Evolutionary conservation across 2,888 invertebrate species (phyloP), one percentile per base, ranked within the genome.

Genomic region (Catocala fraxini): DNA sequence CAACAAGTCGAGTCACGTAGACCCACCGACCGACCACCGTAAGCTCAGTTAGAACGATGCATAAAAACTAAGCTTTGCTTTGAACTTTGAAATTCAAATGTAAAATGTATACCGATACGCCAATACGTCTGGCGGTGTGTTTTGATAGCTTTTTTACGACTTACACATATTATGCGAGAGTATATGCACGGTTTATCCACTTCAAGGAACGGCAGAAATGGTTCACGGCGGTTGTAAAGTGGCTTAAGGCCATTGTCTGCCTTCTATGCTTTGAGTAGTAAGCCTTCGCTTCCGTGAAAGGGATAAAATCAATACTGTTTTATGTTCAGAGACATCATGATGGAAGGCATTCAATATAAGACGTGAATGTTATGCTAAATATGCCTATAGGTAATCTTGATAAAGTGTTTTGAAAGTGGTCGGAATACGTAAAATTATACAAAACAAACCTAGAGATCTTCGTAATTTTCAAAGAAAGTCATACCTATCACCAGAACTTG

Each of bases 71-170:
- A 89, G 89, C 89, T 87, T 86, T 86, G 91, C 89, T 89, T 89
- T 88, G 86, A 88, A 90, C 88, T 92, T 92, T 91, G 89, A 91
- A 92, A 93, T 93, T 93, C 91, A 92, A 92, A 92, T 91, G 83
- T 77, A 76, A 83, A 81, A 85, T 64, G 66, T 89, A 88, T 85
- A 87, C 88, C 87, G 88, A 90, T 89, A 88, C 81, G 81, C 83
- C 87, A 83, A 85, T 88, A 86, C 80, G 84, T 87, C 86, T 83
- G 81, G 64, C 63, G 68, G 75, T 73, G 71, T 77, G 65, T 74
- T 80, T 80, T 81, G 77, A 82, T 81, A 64, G 76, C 67, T 53
- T 71, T 79, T 76, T 79, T 80, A 80, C 51, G 66, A 62, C 57
- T 56, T 56, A 49, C 47, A 58, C 48, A 51, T 54, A 68, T 59